A percentile compares a stretch with the other conserved stretches of the same genome.
These are phyloP conservation scores for Drosophila hamatofila DNA, from an alignment of 2,888 invertebrate genomes.

Conservation along the genomic window DNA sequence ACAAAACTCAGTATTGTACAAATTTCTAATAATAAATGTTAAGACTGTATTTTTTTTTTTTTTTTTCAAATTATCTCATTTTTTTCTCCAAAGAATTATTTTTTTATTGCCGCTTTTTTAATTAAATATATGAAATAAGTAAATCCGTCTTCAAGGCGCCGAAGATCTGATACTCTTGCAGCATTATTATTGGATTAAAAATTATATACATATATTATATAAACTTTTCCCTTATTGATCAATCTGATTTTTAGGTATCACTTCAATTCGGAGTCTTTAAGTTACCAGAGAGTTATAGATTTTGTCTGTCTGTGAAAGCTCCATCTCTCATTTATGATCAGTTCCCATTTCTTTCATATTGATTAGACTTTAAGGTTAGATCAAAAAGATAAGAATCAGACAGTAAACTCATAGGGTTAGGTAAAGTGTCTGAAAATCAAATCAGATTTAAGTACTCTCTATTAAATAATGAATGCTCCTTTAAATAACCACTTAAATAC, in stretches of 20 bases:
- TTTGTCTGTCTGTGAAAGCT: not conserved
- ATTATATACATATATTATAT: not conserved
- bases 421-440: too few relatives aligned
- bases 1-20: constrained; percentile 27
- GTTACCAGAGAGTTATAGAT: not conserved
- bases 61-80: not conserved
- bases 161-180: constrained; percentile 13
- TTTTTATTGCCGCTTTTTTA: constrained; percentile 1
- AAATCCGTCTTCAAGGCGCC: not conserved
- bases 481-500: not conserved
- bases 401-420: too few relatives aligned
- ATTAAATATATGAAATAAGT: constrained; percentile 2
- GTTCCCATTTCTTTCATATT: too few relatives aligned
- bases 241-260: not conserved
- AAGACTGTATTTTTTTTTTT: not conserved
- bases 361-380: too few relatives aligned
- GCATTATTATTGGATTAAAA: not conserved
- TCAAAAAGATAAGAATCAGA: too few relatives aligned
- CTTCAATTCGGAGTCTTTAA: not conserved
- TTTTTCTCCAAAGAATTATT: not conserved
- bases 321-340: not conserved
- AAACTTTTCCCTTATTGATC: not conserved
- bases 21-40: constrained; percentile 17
- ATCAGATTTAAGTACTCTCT: too few relatives aligned
- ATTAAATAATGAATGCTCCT: too few relatives aligned